These are phyloP conservation scores for Tromatobia lineatoria DNA, from an alignment of 2,888 invertebrate species.

Conservation along the genomic window DNA sequence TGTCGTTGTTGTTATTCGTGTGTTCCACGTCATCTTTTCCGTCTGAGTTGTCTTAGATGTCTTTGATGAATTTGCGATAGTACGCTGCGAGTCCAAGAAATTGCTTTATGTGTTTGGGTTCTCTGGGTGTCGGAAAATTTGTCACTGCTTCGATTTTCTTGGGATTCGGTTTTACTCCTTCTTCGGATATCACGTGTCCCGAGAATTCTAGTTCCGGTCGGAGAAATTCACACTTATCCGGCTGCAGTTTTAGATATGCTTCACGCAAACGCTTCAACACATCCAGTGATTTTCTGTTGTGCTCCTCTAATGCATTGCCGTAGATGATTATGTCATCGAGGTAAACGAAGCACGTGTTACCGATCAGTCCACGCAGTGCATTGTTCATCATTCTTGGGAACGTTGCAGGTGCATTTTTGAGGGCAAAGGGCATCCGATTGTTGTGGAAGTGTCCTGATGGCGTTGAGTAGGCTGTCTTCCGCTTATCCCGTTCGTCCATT, in stretches of 20 bases:
- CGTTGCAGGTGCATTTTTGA: slow-evolving; percentile 23
- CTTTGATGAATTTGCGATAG: slow-evolving; percentile 7
- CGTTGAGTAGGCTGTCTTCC: not conserved
- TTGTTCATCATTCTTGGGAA: slow-evolving; percentile 35
- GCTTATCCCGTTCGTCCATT: slow-evolving; percentile 1
- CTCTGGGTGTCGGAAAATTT: not conserved
- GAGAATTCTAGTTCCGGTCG: slow-evolving; percentile 28
- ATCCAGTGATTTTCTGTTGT: not conserved
- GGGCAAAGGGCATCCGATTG: slow-evolving; percentile 24
- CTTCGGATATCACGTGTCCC: slow-evolving; percentile 6
- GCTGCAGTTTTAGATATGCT: slow-evolving; percentile 15
- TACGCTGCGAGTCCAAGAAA: not conserved
- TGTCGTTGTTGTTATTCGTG: not conserved
- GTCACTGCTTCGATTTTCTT: not conserved
- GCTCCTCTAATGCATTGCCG: slow-evolving; percentile 9
- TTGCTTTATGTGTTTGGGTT: not conserved
- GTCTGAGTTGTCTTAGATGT: not conserved
- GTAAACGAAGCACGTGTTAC: slow-evolving; percentile 13
- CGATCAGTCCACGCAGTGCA: slow-evolving; percentile 3
- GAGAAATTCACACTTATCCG: slow-evolving; percentile 33
- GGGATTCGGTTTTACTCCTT: slow-evolving; percentile 5
- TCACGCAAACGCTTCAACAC: not conserved
- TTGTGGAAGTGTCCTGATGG: slow-evolving; percentile 18
- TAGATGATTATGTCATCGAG: slow-evolving; percentile 38
- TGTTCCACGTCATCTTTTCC: not conserved